Evolutionary conservation across 2,797 vertebrate species (phyloP), one percentile per base, ranked within the genome.

Genomic region (Huso huso): DNA sequence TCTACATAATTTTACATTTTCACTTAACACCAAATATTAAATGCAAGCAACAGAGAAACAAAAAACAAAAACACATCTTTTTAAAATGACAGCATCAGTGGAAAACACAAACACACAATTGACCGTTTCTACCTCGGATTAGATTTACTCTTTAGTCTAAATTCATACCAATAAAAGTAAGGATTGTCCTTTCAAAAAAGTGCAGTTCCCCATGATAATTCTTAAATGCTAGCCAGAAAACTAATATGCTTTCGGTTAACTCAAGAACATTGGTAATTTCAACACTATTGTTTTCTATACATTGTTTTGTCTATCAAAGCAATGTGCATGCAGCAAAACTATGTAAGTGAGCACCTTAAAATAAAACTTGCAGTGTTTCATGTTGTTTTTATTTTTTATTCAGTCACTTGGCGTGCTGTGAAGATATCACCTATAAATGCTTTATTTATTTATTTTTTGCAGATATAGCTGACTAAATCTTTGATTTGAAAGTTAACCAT

Each of bases 171-270:
- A 84, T 89, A 89, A 83, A 87, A 89, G 89, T 87, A 88, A 90
- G 86, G 89, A 91, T 90, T 91, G 89, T 91, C 89, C 88, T 90
- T 90, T 87, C 4, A 4, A 89, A 89, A 91, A 91, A 90, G 88
- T 91, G 89, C 89, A 88, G 86, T 86, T 87, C 79, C 82, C 85
- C 83, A 88, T 83, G 84, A 82, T 84, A 87, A 87, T 83, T 83
- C 82, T 85, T 74, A 71, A 83, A 87, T 83, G 79, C 84, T 79
- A 78, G 76, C 71, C 88, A 87, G 88, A 89, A 90, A 87, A 89
- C 84, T 8, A 87, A 84, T 77, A 78, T 82, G 79, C 79, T 74
- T 76, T 83, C 84, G 82, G 83, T 83, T 82, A 68, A 61, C 68
- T 81, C 65, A 63, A 66, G 65, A 66, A 58, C 55, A 75, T 84